These are phyloP conservation scores for Craniophora ligustri DNA, from an alignment of 2,888 invertebrate species.

Conservation along the genomic window DNA sequence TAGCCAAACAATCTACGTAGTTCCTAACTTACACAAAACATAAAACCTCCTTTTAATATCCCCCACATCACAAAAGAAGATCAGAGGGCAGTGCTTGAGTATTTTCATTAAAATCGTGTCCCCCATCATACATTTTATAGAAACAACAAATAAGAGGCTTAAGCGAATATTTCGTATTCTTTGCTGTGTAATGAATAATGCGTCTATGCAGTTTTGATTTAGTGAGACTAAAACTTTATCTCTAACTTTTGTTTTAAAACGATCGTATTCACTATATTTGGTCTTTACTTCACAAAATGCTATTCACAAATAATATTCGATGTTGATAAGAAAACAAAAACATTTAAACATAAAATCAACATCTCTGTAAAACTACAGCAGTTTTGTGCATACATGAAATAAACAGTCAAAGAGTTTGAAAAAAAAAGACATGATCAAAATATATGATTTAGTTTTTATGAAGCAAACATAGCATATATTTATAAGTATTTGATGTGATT, in stretches of 20 bases:
- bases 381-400: too few species aligned
- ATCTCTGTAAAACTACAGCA: too few species aligned
- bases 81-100: slow-evolving; percentile 58
- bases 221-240: slow-evolving; percentile 31
- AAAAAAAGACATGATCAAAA: too few species aligned
- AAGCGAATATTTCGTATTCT: slow-evolving; percentile 64
- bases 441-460: too few species aligned
- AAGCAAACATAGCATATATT: too few species aligned
- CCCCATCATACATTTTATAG: slow-evolving; percentile 68
- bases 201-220: slow-evolving; percentile 44
- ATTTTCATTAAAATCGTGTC: slow-evolving; percentile 67
- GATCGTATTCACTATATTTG: too few species aligned
- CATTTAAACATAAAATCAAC: too few species aligned
- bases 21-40: slow-evolving; percentile 19
- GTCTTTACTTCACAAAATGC: too few species aligned
- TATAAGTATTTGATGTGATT: too few species aligned
- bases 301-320: too few species aligned
- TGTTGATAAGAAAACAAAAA: too few species aligned
- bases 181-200: slow-evolving; percentile 62
- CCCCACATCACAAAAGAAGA: slow-evolving; percentile 58
- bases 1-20: slow-evolving; percentile 24
- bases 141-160: slow-evolving; percentile 75
- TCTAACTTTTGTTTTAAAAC: slow-evolving; percentile 1
- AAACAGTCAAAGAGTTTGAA: too few species aligned
- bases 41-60: slow-evolving; percentile 48